Percentiles rank a stretch among this genome's conserved stretches.
Evolutionary conservation across 2,797 vertebrate genomes (phyloP).

Genomic region (Oryzias sinensis): DNA sequence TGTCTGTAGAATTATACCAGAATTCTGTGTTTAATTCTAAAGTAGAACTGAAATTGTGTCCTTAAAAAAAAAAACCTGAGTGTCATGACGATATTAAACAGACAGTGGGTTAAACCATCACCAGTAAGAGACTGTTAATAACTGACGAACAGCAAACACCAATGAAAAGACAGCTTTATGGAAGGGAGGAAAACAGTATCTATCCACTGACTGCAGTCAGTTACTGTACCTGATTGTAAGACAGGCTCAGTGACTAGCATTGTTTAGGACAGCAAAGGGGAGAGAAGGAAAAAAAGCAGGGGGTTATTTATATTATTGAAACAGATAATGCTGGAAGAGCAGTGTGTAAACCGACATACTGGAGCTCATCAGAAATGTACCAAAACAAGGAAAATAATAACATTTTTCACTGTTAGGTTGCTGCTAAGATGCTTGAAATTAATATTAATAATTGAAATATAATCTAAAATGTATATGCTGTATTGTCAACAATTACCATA

Average conservation of each 20-base stretch:
- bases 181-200: conserved; percentile 21
- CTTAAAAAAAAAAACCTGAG: neutral
- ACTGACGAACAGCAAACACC: conserved; percentile 38
- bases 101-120: conserved; percentile 49
- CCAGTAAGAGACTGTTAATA: conserved; percentile 33
- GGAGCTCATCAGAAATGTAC: too few relatives aligned
- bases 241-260: conserved; percentile 96
- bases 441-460: too few relatives aligned
- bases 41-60: conserved; percentile 1
- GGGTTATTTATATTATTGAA: conserved; percentile 60
- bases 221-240: conserved; percentile 99
- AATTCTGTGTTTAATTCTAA: conserved; percentile 1
- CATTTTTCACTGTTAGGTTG: too few relatives aligned
- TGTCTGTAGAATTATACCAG: conserved; percentile 15
- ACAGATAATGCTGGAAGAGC: conserved; percentile 63
- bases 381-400: too few relatives aligned
- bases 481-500: conserved; percentile 82
- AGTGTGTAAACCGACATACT: too few relatives aligned
- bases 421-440: too few relatives aligned
- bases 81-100: conserved; percentile 17
- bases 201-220: conserved; percentile 51
- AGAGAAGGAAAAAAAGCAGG: conserved; percentile 69
- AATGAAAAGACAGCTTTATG: conserved; percentile 30
- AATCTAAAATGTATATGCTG: too few relatives aligned
- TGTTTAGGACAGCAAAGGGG: conserved; percentile 78